Percentiles rank a stretch among this genome's conserved stretches.
These are phyloP conservation scores for Orientallactaga sibirica DNA, from an alignment of 2,797 vertebrate genomes.

Conservation along the genomic window DNA sequence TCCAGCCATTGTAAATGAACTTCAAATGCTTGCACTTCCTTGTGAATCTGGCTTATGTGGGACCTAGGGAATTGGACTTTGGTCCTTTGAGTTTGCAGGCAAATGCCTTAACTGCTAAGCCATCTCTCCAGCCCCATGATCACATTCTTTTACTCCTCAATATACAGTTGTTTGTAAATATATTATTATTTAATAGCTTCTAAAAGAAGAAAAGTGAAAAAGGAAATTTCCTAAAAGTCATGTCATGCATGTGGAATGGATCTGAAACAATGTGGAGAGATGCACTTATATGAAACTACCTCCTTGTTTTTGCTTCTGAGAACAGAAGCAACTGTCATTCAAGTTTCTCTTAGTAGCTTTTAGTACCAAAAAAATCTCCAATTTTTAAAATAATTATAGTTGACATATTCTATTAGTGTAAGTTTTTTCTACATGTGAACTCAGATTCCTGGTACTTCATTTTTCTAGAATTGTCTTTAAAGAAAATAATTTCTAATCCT, in stretches of 20 bases:
- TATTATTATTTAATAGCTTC: not conserved
- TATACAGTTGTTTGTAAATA: not conserved
- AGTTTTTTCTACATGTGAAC: not conserved
- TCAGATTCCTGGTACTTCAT: not conserved
- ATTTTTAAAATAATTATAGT: not conserved
- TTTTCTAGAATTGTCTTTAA: not conserved
- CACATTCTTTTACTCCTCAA: not conserved
- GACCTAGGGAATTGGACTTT: too few relatives aligned
- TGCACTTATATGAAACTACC: not conserved
- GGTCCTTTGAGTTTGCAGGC: too few relatives aligned
- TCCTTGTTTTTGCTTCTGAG: not conserved
- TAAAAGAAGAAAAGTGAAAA: not conserved
- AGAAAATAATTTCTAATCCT: not conserved
- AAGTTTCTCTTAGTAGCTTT: too few relatives aligned
- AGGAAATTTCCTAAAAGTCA: not conserved
- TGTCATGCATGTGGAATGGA: not conserved
- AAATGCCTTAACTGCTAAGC: too few relatives aligned
- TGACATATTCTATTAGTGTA: not conserved
- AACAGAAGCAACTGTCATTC: not conserved
- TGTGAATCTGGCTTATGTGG: too few relatives aligned
- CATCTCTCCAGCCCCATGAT: too few relatives aligned
- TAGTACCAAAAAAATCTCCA: not conserved
- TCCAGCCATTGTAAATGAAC: too few relatives aligned
- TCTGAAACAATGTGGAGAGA: not conserved
- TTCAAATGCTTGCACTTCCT: too few relatives aligned